These are phyloP conservation scores for Ornithoptera alexandrae DNA, from an alignment of 2,888 invertebrate genomes.

Conservation along the genomic window DNA sequence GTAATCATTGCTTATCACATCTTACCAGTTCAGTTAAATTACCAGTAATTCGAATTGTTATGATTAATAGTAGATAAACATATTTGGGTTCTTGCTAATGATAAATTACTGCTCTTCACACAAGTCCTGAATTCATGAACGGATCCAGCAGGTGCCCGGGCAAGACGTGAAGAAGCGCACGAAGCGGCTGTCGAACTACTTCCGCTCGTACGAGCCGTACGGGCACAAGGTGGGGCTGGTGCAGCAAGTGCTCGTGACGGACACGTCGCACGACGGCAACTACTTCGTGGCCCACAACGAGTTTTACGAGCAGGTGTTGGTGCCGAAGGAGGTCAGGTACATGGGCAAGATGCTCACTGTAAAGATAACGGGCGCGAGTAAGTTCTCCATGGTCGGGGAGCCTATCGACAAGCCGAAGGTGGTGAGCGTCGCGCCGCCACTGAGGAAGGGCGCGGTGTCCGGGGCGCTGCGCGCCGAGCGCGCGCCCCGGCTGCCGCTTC, in stretches of 20 bases:
- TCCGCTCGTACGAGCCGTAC: conserved; percentile 94
- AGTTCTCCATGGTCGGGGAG: conserved; percentile 89
- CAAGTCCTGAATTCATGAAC: background rate
- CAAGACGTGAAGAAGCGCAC: conserved; percentile 95
- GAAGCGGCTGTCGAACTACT: conserved; percentile 91
- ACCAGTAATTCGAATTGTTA: too few relatives aligned
- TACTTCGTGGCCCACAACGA: conserved; percentile 97
- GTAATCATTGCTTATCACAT: too few relatives aligned
- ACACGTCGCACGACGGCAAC: conserved; percentile 93
- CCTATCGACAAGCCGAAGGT: conserved; percentile 80
- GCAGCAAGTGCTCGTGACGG: conserved; percentile 93
- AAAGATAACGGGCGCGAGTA: conserved; percentile 83
- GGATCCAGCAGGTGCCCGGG: conserved; percentile 82
- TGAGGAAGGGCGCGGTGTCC: conserved; percentile 79
- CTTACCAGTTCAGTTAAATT: too few relatives aligned
- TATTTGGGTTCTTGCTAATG: too few relatives aligned
- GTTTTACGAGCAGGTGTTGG: conserved; percentile 92
- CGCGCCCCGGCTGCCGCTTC: conserved; percentile 51
- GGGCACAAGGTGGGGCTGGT: conserved; percentile 82
- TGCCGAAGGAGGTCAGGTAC: conserved; percentile 87
- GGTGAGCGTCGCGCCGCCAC: conserved; percentile 75
- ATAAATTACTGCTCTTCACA: too few relatives aligned
- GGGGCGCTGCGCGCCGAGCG: conserved; percentile 54
- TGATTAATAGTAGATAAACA: too few relatives aligned
- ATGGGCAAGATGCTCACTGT: conserved; percentile 93